Percentiles rank a stretch among this genome's conserved stretches.
phyloP scores from a whole-genome alignment of 2,113 vertebrate species.

The Solea solea region DNA sequence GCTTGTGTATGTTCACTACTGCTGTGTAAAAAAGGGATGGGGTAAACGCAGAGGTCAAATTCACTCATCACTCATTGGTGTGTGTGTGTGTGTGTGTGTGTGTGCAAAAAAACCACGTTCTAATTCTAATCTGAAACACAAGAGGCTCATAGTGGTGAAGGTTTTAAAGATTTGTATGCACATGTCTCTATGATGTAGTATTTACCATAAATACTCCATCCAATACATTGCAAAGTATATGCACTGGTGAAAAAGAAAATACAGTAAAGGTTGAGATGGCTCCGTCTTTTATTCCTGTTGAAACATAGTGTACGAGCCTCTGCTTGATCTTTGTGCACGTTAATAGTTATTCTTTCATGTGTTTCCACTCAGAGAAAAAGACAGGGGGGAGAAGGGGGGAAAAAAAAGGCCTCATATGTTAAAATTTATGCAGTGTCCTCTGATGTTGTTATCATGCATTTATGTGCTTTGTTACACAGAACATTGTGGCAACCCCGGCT shows the following conservation, averaged over 20 bases:
- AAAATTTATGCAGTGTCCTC: slow-evolving; percentile 41
- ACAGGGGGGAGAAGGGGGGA: neutral
- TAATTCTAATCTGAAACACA: too few relatives aligned
- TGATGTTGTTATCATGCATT: slow-evolving; percentile 51
- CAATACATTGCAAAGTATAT: neutral
- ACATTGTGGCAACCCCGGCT: slow-evolving; percentile 24
- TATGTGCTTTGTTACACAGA: slow-evolving; percentile 51
- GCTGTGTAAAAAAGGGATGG: too few relatives aligned
- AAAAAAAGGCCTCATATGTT: slow-evolving; percentile 27
- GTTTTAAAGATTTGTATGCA: too few relatives aligned
- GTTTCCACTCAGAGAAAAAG: slow-evolving; percentile 48
- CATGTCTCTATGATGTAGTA: too few relatives aligned
- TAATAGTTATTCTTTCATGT: slow-evolving; percentile 30
- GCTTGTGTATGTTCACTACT: too few relatives aligned
- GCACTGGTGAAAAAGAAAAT: neutral
- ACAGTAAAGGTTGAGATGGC: neutral
- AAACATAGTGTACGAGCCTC: slow-evolving; percentile 4
- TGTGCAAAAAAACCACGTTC: too few relatives aligned
- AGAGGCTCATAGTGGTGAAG: too few relatives aligned
- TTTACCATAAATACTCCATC: too few relatives aligned
- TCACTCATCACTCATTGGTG: too few relatives aligned
- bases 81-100: too few relatives aligned
- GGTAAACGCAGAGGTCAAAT: too few relatives aligned
- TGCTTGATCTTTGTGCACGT: slow-evolving; percentile 22
- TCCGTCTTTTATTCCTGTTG: neutral